A percentile compares a stretch with the other conserved stretches of the same genome.
Conservation (phyloP, 2,797 vertebrate genomes). For the Brachyalestes nurse region DNA sequence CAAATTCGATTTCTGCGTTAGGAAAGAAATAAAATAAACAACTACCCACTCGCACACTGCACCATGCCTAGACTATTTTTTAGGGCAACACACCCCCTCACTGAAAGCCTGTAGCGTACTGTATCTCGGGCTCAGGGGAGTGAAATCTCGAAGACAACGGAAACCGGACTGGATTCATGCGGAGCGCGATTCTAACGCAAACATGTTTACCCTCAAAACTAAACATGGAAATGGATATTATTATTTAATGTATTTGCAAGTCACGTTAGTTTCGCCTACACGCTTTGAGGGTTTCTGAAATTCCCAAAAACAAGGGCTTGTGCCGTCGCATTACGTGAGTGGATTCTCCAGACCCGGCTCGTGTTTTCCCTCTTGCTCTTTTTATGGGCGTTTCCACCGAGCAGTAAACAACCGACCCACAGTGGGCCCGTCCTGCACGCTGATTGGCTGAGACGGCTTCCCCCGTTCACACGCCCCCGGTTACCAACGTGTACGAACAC, state of each 20-base stretch:
- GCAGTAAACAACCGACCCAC: conserved; percentile 55
- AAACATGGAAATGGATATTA: no score
- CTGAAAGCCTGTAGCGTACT: conserved; percentile 48
- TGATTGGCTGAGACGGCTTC: conserved; percentile 69
- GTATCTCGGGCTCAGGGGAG: conserved; percentile 34
- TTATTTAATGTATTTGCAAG: background rate
- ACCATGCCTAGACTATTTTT: conserved; percentile 49
- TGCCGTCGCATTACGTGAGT: background rate
- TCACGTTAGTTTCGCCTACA: background rate
- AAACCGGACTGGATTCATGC: background rate
- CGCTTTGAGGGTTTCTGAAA: no score
- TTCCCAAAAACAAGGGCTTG: no score
- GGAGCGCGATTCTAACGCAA: background rate
- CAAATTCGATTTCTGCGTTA: background rate
- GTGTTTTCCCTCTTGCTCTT: conserved; percentile 35
- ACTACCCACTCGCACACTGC: conserved; percentile 27
- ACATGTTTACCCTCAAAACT: background rate
- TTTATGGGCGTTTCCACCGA: conserved; percentile 35
- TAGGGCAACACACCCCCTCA: conserved; percentile 58
- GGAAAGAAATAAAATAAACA: conserved; percentile 4
- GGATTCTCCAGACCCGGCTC: conserved; percentile 19
- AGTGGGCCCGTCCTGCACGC: conserved; percentile 59
- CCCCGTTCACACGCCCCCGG: conserved; percentile 72
- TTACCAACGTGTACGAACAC: conserved; percentile 81
- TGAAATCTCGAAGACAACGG: conserved; percentile 36